Evolutionary conservation across 2,113 vertebrate genomes (phyloP).

Genomic region (Ceyx margarethae): DNA sequence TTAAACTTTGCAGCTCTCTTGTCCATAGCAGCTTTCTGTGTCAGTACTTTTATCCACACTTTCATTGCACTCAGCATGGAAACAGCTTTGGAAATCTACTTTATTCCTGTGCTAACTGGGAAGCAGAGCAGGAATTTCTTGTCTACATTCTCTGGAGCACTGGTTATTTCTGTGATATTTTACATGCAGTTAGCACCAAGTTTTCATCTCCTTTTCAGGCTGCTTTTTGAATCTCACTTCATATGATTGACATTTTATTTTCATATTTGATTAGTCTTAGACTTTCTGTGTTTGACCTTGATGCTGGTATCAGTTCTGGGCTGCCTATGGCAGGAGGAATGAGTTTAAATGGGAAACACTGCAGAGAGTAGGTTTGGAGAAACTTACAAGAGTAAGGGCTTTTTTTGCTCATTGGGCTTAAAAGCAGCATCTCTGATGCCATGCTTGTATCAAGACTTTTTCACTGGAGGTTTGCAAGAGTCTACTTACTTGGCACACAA

Average conservation of each 20-base stretch:
- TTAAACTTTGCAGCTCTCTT: background rate
- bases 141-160: background rate
- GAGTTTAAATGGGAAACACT: background rate
- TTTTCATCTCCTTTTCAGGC: background rate
- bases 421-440: background rate
- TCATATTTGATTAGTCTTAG: background rate
- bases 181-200: background rate
- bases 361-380: background rate
- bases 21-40: background rate
- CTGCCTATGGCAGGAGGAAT: background rate
- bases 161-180: background rate
- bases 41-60: background rate
- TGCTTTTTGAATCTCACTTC: background rate
- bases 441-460: background rate
- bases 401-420: background rate
- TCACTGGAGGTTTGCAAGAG: background rate
- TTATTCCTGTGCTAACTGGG: background rate
- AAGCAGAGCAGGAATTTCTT: background rate
- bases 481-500: background rate
- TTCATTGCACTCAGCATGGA: background rate
- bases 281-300: accelerated
- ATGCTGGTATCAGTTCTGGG: background rate
- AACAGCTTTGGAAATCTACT: background rate
- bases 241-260: accelerated
- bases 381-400: background rate